Conservation (phyloP, 2,888 invertebrate genomes). For the Melolontha melolontha region DNA sequence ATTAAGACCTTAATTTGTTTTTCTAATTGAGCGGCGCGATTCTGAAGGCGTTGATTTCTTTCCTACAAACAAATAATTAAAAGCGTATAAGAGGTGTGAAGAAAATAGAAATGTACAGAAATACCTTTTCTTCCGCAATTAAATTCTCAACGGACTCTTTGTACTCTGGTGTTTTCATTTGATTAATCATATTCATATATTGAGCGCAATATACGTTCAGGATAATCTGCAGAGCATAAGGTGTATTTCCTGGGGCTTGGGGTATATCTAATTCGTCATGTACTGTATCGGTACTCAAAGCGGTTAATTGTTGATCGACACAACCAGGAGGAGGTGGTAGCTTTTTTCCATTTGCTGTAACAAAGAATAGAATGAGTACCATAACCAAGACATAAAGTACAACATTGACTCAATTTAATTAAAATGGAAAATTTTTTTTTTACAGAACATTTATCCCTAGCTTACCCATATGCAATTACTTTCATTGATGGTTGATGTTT, state of each 20-base stretch:
- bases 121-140: constrained; percentile 84
- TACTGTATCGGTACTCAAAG: constrained; percentile 77
- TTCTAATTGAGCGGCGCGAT: constrained; percentile 89
- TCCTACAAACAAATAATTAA: constrained; percentile 68
- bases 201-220: constrained; percentile 88
- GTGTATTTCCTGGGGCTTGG: constrained; percentile 80
- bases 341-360: constrained; percentile 73
- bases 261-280: constrained; percentile 90
- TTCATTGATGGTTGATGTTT: too few species aligned
- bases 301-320: constrained; percentile 90
- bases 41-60: constrained; percentile 83
- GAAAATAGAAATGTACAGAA: not conserved
- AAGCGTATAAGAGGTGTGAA: not conserved
- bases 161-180: constrained; percentile 86
- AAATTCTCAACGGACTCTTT: constrained; percentile 78
- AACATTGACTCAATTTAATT: not conserved
- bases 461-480: too few species aligned
- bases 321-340: constrained; percentile 91
- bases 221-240: constrained; percentile 88
- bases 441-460: too few species aligned
- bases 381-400: too few species aligned
- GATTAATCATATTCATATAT: constrained; percentile 84
- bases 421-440: not conserved
- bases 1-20: constrained; percentile 93
- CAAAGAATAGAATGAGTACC: constrained; percentile 7